A percentile compares a stretch with the other conserved stretches of the same genome.
phyloP scores from a whole-genome alignment of 2,888 invertebrate genomes.

The Hesperia comma region DNA sequence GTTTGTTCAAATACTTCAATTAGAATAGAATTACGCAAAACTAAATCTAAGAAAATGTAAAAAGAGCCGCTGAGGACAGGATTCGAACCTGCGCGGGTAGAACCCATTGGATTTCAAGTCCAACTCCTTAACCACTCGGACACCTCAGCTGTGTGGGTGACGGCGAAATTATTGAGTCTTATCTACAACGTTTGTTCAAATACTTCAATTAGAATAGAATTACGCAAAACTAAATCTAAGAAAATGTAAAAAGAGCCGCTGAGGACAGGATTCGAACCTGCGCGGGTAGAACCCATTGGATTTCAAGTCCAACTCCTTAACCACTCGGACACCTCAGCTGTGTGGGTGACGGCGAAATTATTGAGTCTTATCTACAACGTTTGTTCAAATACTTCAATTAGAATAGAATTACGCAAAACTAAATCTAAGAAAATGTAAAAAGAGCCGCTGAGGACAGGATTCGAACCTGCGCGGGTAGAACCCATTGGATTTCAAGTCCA shows the following conservation, averaged over 20 bases:
- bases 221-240: no score
- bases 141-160: conserved; percentile 69
- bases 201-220: no score
- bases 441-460: conserved; percentile 77
- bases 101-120: conserved; percentile 85
- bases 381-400: no score
- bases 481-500: conserved; percentile 85
- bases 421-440: no score
- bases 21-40: no score
- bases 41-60: no score
- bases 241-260: no score
- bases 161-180: conserved; percentile 49
- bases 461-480: conserved; percentile 84
- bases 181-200: no score
- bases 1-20: no score
- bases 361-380: no score
- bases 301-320: conserved; percentile 85
- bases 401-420: no score
- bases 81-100: conserved; percentile 85
- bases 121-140: conserved; percentile 85
- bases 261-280: conserved; percentile 84
- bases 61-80: conserved; percentile 72
- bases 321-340: conserved; percentile 84
- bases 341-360: conserved; percentile 42
- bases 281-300: conserved; percentile 84